Evolutionary conservation across 2,888 invertebrate species (phyloP).

Genomic region (Seladonia tumulorum): DNA sequence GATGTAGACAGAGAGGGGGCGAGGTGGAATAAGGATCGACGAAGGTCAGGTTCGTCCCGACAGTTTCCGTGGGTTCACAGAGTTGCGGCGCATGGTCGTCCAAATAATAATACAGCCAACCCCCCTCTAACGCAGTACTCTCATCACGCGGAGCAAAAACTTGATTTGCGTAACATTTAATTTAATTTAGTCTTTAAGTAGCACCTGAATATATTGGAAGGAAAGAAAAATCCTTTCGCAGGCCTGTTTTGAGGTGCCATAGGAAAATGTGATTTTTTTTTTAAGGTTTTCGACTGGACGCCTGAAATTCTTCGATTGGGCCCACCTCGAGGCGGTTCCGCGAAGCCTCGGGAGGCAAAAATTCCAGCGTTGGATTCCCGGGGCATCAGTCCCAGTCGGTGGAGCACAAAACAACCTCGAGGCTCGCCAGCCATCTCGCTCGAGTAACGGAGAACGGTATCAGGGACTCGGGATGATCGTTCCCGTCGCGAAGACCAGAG

Average conservation of each 20-base stretch:
- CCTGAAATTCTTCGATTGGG: not conserved
- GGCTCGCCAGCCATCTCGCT: slow-evolving; percentile 73
- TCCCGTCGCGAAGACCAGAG: not conserved
- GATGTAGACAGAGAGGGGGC: slow-evolving; percentile 26
- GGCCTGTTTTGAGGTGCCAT: too few species aligned
- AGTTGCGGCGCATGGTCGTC: slow-evolving; percentile 41
- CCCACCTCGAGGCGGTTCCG: slow-evolving; percentile 32
- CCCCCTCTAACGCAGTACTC: too few species aligned
- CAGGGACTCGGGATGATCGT: slow-evolving; percentile 40
- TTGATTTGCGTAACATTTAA: too few species aligned
- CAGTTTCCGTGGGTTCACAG: slow-evolving; percentile 42
- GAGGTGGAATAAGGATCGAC: slow-evolving; percentile 48
- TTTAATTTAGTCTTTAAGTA: too few species aligned
- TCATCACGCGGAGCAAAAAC: too few species aligned
- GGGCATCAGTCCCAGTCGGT: slow-evolving; percentile 73
- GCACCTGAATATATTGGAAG: too few species aligned
- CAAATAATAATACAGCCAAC: not conserved
- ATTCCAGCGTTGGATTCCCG: slow-evolving; percentile 59
- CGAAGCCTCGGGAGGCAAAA: slow-evolving; percentile 59
- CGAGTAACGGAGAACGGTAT: slow-evolving; percentile 71
- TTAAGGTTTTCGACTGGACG: not conserved
- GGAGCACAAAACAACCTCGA: slow-evolving; percentile 78
- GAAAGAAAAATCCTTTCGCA: too few species aligned
- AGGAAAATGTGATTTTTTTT: not conserved
- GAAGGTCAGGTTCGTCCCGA: slow-evolving; percentile 63